Evolutionary conservation across 2,797 vertebrate species (phyloP), one percentile per base, ranked within the genome.

Genomic region (Brachyrhaphis roseni): DNA sequence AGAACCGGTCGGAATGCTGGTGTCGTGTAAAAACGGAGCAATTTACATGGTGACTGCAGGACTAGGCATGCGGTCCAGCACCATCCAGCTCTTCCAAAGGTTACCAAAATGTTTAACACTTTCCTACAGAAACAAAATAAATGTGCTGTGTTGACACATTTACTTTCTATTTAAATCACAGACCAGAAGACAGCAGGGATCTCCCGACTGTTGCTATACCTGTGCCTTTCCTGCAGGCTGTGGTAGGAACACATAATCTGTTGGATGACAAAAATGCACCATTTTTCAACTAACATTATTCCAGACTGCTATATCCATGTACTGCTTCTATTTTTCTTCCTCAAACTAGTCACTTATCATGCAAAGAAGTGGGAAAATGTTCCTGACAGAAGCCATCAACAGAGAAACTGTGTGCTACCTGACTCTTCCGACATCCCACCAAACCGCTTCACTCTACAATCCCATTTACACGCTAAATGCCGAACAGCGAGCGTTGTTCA

Each of bases 21-120:
- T 95, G 76, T 76, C 95, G 4, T 95, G 95, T 88, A 95, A 95
- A 55, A 94, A 95, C 74, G 94, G 96, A 57, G 93, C 92, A 6
- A 90, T 96, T 36, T 91, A 96, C 49, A 86, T 95, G 31, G 74
- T 97, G 77, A 91, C 90, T 39, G 89, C 93, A 74, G 83, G 85
- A 0, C 73, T 72, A 78, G 76, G 86, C 0, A 73, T 66, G 3
- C 87, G 85, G 41, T 81, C 90, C 84, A 88, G 79, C 84, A 26
- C 86, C 80, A 47, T 0, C 0, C 86, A 91, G 51, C 88, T 97
- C 53, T 79, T 84, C 62, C 90, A 95, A 82, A 97, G 97, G 96
- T 98, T 76, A 84, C 16, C 34, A 23, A 74, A 26, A 3, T 72
- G 51, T 79, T 45, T n/a, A 72, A 4, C 46, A 46, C 57, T 18